Evolutionary conservation across 2,888 invertebrate species (phyloP), one percentile per base, ranked within the genome.

Genomic region (Scelioninae gen. 2): DNA sequence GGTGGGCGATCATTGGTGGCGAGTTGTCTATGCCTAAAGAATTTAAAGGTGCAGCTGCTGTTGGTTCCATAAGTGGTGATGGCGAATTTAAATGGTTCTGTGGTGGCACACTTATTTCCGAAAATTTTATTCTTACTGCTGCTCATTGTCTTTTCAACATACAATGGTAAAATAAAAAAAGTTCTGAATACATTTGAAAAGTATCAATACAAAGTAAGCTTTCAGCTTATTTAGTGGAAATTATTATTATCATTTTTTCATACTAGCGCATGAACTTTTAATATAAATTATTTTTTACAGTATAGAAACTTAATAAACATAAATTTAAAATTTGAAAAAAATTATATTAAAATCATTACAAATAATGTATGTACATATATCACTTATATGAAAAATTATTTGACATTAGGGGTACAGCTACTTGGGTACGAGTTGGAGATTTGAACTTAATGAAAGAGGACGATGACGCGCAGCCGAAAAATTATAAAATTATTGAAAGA

Each of bases 61-160:
- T 57, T n/a, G 57, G 57, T 25, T 13, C n/a, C 6, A 6, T 6
- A 5, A 10, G 5, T 7, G 25, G 18, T 18, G 35, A 2, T n/a
- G n/a, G n/a, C n/a, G 2, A 13, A 25, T 11, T 22, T 25, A 31
- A 48, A 10, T 90, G 89, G 87, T 81, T 81, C n/a, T 92, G 92
- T 77, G 92, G 92, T 0, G 92, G 92, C 0, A 88, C 89, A 10
- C 85, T 92, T 2, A 89, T 92, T 72, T 90, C 90, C 65, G 79
- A 90, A 1, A 85, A 87, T 1, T 91, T 88, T 81, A 88, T 92
- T 37, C 81, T 92, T 2, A 91, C 92, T 0, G 92, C 92, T 0
- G 92, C 90, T 0, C 92, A 92, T 82, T 92, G 92, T 78, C 80
- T 64, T 87, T n/a, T 39, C 9, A 39, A 3, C 16, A 9, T 9